These are phyloP conservation scores for Mormyrus hasselquistii DNA, from an alignment of 2,797 vertebrate genomes.

Conservation along the genomic window DNA sequence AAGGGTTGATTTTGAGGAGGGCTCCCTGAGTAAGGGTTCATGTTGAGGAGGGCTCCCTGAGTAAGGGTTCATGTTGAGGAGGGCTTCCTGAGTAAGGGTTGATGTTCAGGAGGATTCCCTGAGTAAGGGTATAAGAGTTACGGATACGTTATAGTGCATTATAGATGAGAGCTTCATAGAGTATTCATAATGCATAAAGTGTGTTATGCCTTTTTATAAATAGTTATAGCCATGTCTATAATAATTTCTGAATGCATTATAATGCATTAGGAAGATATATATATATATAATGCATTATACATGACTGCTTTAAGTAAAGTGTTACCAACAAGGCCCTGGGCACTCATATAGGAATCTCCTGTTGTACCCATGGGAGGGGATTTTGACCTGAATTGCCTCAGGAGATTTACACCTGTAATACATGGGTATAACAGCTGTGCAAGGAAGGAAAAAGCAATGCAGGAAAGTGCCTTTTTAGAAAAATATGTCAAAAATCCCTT, in stretches of 20 bases:
- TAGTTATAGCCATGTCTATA: not conserved
- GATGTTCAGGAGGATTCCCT: not conserved
- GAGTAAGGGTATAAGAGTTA: not conserved
- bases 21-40: not conserved
- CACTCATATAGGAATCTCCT: not conserved
- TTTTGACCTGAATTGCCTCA: not conserved
- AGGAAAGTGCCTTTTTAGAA: not conserved
- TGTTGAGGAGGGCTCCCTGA: not conserved
- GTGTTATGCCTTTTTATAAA: not conserved
- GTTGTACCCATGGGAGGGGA: not conserved
- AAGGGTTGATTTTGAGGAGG: not conserved
- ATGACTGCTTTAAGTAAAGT: not conserved
- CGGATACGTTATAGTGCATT: not conserved
- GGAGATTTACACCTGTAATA: not conserved
- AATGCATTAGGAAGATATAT: not conserved
- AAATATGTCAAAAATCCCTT: not conserved
- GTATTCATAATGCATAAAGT: not conserved
- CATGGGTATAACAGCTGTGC: not conserved
- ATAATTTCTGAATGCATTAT: not conserved
- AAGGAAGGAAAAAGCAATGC: not conserved
- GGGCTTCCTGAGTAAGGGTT: not conserved
- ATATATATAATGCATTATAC: not conserved
- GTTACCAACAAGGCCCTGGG: not conserved
- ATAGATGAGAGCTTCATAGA: not conserved
- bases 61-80: not conserved